Evolutionary conservation across 1,140 invertebrate genomes (phyloP).

Genomic region (Drosophila nasuta): DNA sequence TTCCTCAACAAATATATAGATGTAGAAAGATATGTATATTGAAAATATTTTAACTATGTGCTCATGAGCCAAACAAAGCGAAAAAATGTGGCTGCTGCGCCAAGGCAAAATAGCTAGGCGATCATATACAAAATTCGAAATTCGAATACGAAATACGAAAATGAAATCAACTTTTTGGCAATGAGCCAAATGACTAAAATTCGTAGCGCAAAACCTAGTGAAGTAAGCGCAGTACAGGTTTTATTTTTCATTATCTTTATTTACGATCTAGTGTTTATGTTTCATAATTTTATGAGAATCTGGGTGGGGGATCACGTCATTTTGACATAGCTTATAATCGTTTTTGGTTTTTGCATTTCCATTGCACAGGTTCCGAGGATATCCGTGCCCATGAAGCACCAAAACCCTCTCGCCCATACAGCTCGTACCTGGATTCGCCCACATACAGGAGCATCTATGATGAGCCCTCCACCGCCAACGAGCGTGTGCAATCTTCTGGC

Average conservation of each 20-base stretch:
- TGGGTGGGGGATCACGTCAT: not conserved
- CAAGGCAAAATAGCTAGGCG: constrained; percentile 51
- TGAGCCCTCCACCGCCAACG: constrained; percentile 90
- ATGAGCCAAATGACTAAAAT: constrained; percentile 68
- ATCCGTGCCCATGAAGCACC: constrained; percentile 92
- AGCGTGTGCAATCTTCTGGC: constrained; percentile 93
- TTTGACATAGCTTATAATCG: not conserved
- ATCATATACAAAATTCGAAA: constrained; percentile 49
- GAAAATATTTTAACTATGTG: constrained; percentile 74
- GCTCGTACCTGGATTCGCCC: constrained; percentile 87
- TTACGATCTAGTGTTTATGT: constrained; percentile 13
- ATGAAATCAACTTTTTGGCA: constrained; percentile 74
- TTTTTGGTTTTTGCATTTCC: constrained; percentile 16
- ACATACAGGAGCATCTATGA: constrained; percentile 92
- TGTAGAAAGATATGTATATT: constrained; percentile 42
- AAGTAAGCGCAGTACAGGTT: constrained; percentile 43
- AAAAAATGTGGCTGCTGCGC: constrained; percentile 52
- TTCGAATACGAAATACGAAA: constrained; percentile 55
- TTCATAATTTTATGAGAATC: not conserved
- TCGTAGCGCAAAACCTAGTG: constrained; percentile 58
- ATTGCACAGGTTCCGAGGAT: constrained; percentile 91
- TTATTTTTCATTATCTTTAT: not conserved
- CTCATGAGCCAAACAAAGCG: constrained; percentile 68
- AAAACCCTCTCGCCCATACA: constrained; percentile 78
- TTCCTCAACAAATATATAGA: constrained; percentile 35